These are phyloP conservation scores for Homarus americanus DNA, from an alignment of 1,140 invertebrate species.

Conservation along the genomic window DNA sequence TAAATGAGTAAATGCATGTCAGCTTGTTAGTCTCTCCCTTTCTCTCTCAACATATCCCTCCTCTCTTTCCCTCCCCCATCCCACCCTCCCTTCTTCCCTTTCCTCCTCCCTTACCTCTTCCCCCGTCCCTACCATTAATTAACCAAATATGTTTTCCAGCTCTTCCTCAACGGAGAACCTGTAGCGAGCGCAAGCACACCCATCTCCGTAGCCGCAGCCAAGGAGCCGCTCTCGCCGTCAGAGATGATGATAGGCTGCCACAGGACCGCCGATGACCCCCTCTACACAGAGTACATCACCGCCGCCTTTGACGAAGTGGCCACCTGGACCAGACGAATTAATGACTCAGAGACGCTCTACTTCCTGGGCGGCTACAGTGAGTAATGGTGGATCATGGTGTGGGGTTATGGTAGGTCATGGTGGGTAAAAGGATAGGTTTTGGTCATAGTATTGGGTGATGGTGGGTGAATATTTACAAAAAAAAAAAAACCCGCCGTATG, in stretches of 20 bases:
- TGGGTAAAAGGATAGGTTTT: no score
- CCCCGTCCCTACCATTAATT: no score
- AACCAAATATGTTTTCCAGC: neutral
- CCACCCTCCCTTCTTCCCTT: neutral
- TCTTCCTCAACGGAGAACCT: neutral
- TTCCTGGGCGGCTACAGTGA: constrained; percentile 76
- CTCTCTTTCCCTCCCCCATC: no score
- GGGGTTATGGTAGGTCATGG: constrained; percentile 75
- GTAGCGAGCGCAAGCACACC: neutral
- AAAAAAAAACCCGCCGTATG: no score
- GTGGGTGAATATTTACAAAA: no score
- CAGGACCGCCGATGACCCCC: constrained; percentile 30
- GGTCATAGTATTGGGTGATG: no score
- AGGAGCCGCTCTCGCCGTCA: constrained; percentile 53
- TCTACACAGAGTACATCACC: constrained; percentile 67
- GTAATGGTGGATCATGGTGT: constrained; percentile 54
- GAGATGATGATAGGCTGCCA: constrained; percentile 75
- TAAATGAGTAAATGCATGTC: no score
- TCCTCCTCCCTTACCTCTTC: neutral
- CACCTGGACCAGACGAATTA: constrained; percentile 72
- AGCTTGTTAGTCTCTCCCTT: neutral
- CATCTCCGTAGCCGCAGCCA: neutral
- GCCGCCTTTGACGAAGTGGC: constrained; percentile 76
- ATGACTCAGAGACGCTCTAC: constrained; percentile 62
- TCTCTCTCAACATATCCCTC: neutral